These are phyloP conservation scores for Endomychus coccineus DNA, from an alignment of 2,888 invertebrate genomes.

Conservation along the genomic window DNA sequence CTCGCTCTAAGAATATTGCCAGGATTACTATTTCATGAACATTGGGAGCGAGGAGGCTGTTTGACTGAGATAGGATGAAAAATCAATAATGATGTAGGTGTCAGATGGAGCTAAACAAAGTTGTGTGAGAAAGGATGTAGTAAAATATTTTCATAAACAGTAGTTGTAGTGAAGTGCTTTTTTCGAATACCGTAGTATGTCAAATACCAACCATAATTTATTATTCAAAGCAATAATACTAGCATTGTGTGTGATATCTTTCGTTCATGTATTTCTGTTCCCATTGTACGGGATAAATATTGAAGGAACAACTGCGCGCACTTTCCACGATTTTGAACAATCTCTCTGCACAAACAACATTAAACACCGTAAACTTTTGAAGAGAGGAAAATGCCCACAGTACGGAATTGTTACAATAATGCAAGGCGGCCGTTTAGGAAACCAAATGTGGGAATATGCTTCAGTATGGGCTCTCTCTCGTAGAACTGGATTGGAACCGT, in stretches of 20 bases:
- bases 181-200: conserved; percentile 37
- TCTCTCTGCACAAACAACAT: conserved; percentile 47
- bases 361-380: conserved; percentile 39
- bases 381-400: conserved; percentile 39
- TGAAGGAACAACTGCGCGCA: conserved; percentile 41
- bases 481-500: conserved; percentile 45
- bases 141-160: conserved; percentile 7
- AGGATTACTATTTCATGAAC: too few species aligned
- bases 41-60: too few species aligned
- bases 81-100: too few species aligned
- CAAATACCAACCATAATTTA: conserved; percentile 51
- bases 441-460: conserved; percentile 49
- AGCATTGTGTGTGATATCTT: conserved; percentile 51
- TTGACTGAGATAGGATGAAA: too few species aligned
- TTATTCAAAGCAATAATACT: conserved; percentile 52
- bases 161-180: conserved; percentile 27
- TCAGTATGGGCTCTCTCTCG: conserved; percentile 46
- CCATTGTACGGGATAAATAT: conserved; percentile 46
- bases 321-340: conserved; percentile 49
- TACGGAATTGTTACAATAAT: conserved; percentile 46
- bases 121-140: background rate
- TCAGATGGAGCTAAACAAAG: too few species aligned
- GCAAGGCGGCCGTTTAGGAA: conserved; percentile 44
- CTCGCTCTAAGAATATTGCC: too few species aligned
- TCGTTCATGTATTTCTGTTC: conserved; percentile 54